Conservation (phyloP, 2,113 vertebrate species). For the Zeus faber region DNA sequence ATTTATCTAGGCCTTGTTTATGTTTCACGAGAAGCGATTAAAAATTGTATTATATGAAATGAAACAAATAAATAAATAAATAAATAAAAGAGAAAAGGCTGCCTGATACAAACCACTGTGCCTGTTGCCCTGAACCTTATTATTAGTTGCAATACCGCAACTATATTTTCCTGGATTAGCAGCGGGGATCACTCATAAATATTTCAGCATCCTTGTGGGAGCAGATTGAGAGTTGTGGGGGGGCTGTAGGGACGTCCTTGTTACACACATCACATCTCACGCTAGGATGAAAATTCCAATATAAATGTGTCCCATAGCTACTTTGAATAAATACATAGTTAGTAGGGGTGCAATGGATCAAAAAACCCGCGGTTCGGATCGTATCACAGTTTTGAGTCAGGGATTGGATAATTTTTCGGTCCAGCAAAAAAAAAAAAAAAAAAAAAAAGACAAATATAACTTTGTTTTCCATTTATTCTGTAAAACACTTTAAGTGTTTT, state of each 20-base stretch:
- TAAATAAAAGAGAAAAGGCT: too few species aligned
- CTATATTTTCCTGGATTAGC: conserved; percentile 38
- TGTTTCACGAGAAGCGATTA: conserved; percentile 20
- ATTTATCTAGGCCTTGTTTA: conserved; percentile 7
- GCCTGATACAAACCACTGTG: too few species aligned
- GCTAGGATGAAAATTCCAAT: neutral
- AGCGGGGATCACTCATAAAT: conserved; percentile 53
- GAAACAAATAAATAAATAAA: neutral
- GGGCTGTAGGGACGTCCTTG: conserved; percentile 12
- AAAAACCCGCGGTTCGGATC: too few species aligned
- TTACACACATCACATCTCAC: conserved; percentile 34
- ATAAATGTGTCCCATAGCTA: neutral
- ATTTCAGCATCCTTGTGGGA: too few species aligned
- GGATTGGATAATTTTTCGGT: too few species aligned
- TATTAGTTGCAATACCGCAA: conserved; percentile 19
- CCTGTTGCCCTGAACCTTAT: conserved; percentile 19
- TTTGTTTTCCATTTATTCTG: too few species aligned
- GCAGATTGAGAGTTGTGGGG: conserved; percentile 15
- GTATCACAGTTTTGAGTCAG: too few species aligned
- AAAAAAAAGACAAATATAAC: too few species aligned
- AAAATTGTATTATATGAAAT: conserved; percentile 21
- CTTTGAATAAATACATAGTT: too few species aligned
- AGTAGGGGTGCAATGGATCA: too few species aligned
- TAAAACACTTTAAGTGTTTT: too few species aligned
- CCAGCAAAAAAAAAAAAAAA: too few species aligned